phyloP scores from a whole-genome alignment of 2,797 vertebrate genomes.

The Periparus ater region DNA sequence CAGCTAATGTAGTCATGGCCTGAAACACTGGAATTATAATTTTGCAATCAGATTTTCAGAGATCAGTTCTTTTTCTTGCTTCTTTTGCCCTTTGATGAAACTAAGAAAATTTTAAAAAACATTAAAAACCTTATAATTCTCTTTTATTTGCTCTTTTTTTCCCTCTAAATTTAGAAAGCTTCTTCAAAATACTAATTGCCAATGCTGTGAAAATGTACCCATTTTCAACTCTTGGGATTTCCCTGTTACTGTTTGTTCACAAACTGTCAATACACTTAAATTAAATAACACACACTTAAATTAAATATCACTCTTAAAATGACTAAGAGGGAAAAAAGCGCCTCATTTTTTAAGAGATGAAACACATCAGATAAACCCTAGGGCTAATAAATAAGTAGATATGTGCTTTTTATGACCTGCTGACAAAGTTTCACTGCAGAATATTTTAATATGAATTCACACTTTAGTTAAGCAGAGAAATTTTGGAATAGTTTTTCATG shows the following conservation, averaged over 20 bases:
- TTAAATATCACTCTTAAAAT: not conserved
- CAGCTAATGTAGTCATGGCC: not conserved
- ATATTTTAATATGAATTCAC: not conserved
- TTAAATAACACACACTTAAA: not conserved
- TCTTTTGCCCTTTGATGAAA: not conserved
- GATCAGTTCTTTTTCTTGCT: not conserved
- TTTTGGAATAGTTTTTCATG: not conserved
- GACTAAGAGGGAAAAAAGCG: not conserved
- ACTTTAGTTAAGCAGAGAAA: not conserved
- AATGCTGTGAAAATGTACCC: not conserved
- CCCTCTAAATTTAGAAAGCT: not conserved
- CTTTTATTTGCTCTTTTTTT: not conserved
- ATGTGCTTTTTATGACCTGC: not conserved
- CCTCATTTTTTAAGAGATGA: not conserved
- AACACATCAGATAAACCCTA: not conserved
- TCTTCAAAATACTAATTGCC: not conserved
- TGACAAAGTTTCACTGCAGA: conserved; percentile 1
- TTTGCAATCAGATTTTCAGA: not conserved
- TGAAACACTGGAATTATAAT: not conserved
- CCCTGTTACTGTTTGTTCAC: not conserved
- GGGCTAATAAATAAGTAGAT: not conserved
- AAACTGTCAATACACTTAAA: not conserved
- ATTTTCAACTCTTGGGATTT: not conserved
- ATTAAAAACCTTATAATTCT: not conserved
- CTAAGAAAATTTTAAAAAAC: not conserved